Conservation (phyloP, 2,113 vertebrate genomes). For the Origma solitaria region DNA sequence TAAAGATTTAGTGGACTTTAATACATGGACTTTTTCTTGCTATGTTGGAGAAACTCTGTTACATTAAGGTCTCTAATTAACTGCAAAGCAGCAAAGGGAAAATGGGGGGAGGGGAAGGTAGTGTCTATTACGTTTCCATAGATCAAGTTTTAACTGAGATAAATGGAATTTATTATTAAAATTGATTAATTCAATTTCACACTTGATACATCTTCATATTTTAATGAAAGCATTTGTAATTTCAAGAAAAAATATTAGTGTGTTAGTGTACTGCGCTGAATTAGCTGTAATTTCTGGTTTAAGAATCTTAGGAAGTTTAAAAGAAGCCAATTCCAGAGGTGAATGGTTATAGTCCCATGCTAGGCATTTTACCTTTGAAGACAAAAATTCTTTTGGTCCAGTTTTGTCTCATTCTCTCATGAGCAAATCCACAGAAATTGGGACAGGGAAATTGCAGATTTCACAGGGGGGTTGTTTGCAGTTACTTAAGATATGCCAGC, state of each 20-base stretch:
- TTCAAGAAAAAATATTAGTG: background rate
- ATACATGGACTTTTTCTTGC: background rate
- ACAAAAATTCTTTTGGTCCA: background rate
- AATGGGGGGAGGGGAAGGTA: background rate
- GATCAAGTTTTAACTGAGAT: slow-evolving; percentile 16
- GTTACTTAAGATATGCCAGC: background rate
- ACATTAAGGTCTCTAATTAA: background rate
- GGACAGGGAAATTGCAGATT: background rate
- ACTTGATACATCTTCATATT: background rate
- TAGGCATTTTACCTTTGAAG: background rate
- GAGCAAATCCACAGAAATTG: background rate
- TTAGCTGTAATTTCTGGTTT: background rate
- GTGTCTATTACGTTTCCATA: background rate
- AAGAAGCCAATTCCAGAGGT: background rate
- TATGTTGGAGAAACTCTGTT: background rate
- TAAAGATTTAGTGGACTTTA: background rate
- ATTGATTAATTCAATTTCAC: slow-evolving; percentile 25
- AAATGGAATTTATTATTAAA: slow-evolving; percentile 34
- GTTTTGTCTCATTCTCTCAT: background rate
- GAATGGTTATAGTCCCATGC: background rate
- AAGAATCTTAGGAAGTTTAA: background rate
- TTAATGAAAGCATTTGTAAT: background rate
- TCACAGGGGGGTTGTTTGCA: background rate
- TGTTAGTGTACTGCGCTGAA: background rate
- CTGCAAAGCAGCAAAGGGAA: background rate